Conservation (phyloP, 2,888 invertebrate species). For the Endomychus coccineus region DNA sequence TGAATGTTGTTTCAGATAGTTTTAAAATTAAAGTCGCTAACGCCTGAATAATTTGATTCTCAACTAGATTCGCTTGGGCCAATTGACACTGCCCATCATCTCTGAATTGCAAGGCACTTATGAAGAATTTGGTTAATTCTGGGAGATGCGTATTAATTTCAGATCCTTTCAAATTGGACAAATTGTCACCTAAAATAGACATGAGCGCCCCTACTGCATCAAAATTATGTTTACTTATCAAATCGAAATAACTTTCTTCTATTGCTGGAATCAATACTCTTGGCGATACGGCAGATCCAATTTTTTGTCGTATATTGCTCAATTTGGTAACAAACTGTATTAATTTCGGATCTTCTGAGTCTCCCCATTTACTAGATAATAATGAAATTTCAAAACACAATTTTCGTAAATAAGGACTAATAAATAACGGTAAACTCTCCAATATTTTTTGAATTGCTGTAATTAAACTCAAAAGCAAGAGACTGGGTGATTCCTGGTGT, state of each 20-base stretch:
- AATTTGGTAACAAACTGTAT: constrained; percentile 53
- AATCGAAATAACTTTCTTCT: constrained; percentile 54
- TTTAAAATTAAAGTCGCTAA: constrained; percentile 77
- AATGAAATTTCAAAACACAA: constrained; percentile 58
- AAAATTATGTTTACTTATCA: constrained; percentile 54
- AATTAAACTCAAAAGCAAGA: constrained; percentile 63
- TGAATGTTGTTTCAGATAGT: constrained; percentile 81
- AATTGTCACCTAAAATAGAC: constrained; percentile 66
- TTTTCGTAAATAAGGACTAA: constrained; percentile 77
- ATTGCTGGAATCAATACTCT: constrained; percentile 72
- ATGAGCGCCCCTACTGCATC: constrained; percentile 63
- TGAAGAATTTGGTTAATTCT: constrained; percentile 67
- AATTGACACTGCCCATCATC: constrained; percentile 42
- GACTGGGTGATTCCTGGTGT: constrained; percentile 51
- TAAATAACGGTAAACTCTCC: constrained; percentile 71
- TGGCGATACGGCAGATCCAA: constrained; percentile 60
- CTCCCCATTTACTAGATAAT: constrained; percentile 37
- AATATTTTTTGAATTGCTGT: constrained; percentile 76
- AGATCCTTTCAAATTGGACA: constrained; percentile 53
- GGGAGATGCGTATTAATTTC: constrained; percentile 60
- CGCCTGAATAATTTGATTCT: constrained; percentile 67
- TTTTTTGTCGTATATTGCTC: constrained; percentile 55
- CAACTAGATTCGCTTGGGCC: constrained; percentile 53
- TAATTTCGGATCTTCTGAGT: constrained; percentile 46
- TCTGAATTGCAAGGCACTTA: constrained; percentile 63